Percentiles rank a stretch among this genome's conserved stretches.
phyloP scores from a whole-genome alignment of 2,888 invertebrate genomes.

The Meloe dianella region DNA sequence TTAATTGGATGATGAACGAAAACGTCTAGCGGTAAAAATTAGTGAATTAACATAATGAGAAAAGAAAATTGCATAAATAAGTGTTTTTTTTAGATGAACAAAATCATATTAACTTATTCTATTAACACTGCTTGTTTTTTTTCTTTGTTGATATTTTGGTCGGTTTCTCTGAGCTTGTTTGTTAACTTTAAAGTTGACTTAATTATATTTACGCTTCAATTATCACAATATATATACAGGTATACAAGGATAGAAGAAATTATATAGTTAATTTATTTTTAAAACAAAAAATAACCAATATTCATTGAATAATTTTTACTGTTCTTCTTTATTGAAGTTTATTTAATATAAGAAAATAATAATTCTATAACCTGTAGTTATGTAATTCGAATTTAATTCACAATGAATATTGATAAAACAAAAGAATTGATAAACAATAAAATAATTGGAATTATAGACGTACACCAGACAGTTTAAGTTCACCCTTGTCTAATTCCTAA shows the following conservation, averaged over 20 bases:
- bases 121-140: conserved; percentile 19
- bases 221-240: conserved; percentile 16
- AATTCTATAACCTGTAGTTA: too few relatives aligned
- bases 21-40: too few relatives aligned
- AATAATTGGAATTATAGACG: too few relatives aligned
- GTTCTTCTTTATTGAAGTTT: neutral
- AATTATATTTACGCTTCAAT: conserved; percentile 34
- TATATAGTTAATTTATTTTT: neutral
- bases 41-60: neutral
- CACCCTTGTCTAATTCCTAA: too few relatives aligned
- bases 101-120: conserved; percentile 22
- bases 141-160: conserved; percentile 5
- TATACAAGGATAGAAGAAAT: neutral
- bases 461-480: too few relatives aligned
- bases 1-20: too few relatives aligned
- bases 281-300: neutral
- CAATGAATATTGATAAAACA: too few relatives aligned
- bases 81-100: neutral
- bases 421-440: too few relatives aligned
- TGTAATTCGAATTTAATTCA: too few relatives aligned
- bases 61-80: neutral
- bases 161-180: conserved; percentile 27
- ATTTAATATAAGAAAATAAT: too few relatives aligned
- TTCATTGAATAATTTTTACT: neutral
- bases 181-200: conserved; percentile 28